Base-by-base conservation (phyloP, 2,797 vertebrate species). In the Lutjanus campechanus region DNA sequence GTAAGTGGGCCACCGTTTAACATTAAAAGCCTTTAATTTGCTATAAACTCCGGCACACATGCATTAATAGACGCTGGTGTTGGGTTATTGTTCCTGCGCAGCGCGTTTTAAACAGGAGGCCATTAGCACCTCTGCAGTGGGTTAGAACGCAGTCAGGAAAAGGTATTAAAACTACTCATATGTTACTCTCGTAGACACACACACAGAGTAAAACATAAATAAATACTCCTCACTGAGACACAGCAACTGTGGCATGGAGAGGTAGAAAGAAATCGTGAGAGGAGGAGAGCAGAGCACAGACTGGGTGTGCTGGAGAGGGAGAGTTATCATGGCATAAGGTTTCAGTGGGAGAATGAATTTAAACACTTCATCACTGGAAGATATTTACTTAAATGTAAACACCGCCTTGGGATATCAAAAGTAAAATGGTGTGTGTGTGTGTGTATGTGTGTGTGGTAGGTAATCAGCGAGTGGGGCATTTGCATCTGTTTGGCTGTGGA, bases 1-100 rank as follows among this genome's bases (percentile, higher is more conserved):
- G 91, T 93, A 94, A 95, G 93, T 92, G 93, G 92, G 87, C 87
- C 91, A 92, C 93, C 93, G 90, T 93, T 95, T 94, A 95, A 95
- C 94, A 95, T 94, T 94, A 92, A 92, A 95, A 91, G 94, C 93
- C 93, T 94, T 95, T 95, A 94, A 95, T 95, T 96, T 92, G 93
- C 94, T 92, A 94, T 96, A 95, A 96, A 96, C 89, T 92, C 92
- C 10, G 54, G 85, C 80, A 92, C 94, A 91, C 88, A 83, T 89
- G 87, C 93, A 92, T 95, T 94, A 95, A 95, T 93, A 90, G 93
- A 85, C 73, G 51, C 66, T 41, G 75, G 91, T 88, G 92, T 91
- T 91, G 90, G 91, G 89, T 91, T 95, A 95, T 93, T 95, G 94
- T 95, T 95, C 87, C 84, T 91, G 92, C 55, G 69, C 87, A 79